phyloP scores from a whole-genome alignment of 2,888 invertebrate genomes.

The Heliothis peltigera region DNA sequence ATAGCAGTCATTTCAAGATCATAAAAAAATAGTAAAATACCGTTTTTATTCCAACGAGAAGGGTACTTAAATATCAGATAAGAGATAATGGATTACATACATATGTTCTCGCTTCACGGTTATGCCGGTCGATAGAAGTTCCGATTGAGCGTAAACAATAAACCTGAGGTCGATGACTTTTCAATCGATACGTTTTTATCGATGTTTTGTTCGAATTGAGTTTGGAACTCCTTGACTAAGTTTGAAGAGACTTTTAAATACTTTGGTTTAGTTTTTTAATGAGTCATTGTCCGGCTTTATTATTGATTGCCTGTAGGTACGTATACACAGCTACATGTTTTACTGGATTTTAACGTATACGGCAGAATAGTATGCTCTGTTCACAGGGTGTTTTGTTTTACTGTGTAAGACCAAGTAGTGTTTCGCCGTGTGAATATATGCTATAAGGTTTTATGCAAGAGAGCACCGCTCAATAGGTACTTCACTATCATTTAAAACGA shows the following conservation, averaged over 20 bases:
- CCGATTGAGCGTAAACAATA: conserved; percentile 32
- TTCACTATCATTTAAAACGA: too few relatives aligned
- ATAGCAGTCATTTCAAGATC: background rate
- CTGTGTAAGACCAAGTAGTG: too few relatives aligned
- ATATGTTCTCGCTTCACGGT: conserved; percentile 19
- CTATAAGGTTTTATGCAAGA: too few relatives aligned
- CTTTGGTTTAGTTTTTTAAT: conserved; percentile 1
- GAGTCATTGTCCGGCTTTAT: background rate
- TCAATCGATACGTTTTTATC: conserved; percentile 42
- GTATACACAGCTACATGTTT: too few relatives aligned
- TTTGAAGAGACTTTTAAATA: background rate
- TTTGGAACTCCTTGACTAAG: conserved; percentile 20
- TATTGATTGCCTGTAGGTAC: background rate
- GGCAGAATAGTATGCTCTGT: too few relatives aligned
- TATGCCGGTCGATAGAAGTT: conserved; percentile 18
- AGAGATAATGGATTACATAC: conserved; percentile 45
- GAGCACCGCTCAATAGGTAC: too few relatives aligned
- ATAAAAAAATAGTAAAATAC: conserved; percentile 29
- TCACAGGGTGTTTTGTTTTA: too few relatives aligned
- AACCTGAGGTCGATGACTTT: conserved; percentile 45
- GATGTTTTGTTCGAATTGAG: conserved; percentile 8
- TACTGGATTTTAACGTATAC: too few relatives aligned
- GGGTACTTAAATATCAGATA: conserved; percentile 28
- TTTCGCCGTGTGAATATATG: too few relatives aligned
- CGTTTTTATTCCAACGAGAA: conserved; percentile 17